Evolutionary conservation across 2,888 invertebrate genomes (phyloP).

Genomic region (Diplazon laetatorius): DNA sequence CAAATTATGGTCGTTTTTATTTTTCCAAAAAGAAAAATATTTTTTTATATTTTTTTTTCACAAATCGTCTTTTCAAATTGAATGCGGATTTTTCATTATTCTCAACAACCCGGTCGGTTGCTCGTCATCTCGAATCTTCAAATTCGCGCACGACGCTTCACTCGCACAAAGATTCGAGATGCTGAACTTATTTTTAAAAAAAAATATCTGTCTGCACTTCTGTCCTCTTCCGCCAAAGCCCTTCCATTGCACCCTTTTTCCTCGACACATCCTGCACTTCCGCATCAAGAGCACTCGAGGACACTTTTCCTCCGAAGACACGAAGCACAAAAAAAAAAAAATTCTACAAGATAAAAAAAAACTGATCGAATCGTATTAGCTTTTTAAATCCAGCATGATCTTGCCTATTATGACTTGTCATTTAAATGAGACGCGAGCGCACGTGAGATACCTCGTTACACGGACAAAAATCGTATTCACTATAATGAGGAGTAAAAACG

Average conservation of each 20-base stretch:
- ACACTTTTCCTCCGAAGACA: no score
- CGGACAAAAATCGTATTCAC: constrained; percentile 37
- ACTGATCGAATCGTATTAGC: constrained; percentile 50
- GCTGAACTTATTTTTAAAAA: background rate
- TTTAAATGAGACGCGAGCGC: constrained; percentile 40
- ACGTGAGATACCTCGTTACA: constrained; percentile 44
- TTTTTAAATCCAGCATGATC: constrained; percentile 49
- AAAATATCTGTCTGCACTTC: constrained; percentile 2
- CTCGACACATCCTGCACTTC: background rate
- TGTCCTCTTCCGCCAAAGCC: background rate
- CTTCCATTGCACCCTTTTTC: background rate
- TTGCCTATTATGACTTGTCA: constrained; percentile 18
- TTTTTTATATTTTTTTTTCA: no score
- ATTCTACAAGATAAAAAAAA: constrained; percentile 17
- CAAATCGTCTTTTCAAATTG: no score
- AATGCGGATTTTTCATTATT: background rate
- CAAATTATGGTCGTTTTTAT: no score
- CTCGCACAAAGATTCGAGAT: constrained; percentile 1
- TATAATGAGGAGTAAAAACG: constrained; percentile 15
- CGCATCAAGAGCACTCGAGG: no score
- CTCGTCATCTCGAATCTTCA: constrained; percentile 8
- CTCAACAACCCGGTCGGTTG: background rate
- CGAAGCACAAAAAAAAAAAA: constrained; percentile 33
- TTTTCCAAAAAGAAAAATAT: no score
- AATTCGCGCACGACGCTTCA: background rate